Evolutionary conservation across 2,888 invertebrate genomes (phyloP).

Genomic region (Ichneumon xanthorius): DNA sequence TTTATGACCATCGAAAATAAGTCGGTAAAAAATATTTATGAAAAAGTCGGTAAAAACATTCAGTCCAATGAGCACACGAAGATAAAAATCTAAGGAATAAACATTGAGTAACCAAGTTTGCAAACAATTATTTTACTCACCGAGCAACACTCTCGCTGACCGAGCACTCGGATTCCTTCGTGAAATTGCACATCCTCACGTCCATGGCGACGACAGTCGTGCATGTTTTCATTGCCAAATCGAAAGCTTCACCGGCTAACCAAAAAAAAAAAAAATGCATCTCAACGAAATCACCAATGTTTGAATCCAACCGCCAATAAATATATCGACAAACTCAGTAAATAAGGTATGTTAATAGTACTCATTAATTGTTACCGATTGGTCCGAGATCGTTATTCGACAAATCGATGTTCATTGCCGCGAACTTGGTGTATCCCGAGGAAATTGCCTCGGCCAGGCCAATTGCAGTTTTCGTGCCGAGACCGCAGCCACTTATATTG

Average conservation of each 20-base stretch:
- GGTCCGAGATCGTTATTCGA: slow-evolving; percentile 80
- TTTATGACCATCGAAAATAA: not conserved
- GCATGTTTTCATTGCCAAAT: slow-evolving; percentile 72
- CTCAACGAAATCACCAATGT: slow-evolving; percentile 7
- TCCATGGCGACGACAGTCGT: slow-evolving; percentile 74
- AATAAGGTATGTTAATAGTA: slow-evolving; percentile 10
- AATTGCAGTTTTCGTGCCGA: slow-evolving; percentile 74
- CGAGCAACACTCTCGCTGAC: slow-evolving; percentile 75
- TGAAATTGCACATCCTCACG: slow-evolving; percentile 80
- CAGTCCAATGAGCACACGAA: no score
- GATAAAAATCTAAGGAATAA: no score
- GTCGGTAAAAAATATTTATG: not conserved
- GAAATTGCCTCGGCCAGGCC: slow-evolving; percentile 76
- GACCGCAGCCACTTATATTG: slow-evolving; percentile 79
- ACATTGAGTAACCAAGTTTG: no score
- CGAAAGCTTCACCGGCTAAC: slow-evolving; percentile 78
- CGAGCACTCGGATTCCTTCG: slow-evolving; percentile 76
- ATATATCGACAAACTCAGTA: not conserved
- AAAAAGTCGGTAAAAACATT: no score
- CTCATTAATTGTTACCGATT: slow-evolving; percentile 69
- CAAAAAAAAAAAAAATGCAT: slow-evolving; percentile 29
- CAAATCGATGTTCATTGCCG: slow-evolving; percentile 73
- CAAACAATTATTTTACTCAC: slow-evolving; percentile 67
- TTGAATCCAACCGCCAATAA: not conserved
- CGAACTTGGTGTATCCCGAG: slow-evolving; percentile 71